Base-by-base conservation (phyloP, 2,797 vertebrate species). In the Tragopan temminckii region DNA sequence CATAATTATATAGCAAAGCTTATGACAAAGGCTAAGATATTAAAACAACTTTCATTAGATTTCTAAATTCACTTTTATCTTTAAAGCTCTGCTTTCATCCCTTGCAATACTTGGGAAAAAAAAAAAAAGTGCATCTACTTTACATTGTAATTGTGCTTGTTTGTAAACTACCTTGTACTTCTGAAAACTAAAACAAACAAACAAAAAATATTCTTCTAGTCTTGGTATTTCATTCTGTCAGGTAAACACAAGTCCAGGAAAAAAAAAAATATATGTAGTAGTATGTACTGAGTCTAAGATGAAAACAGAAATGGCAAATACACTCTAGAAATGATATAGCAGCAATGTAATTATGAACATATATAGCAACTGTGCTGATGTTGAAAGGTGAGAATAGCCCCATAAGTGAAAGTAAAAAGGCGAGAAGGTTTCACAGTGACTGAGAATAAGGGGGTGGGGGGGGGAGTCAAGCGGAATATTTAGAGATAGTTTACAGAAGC, bases 31-130 rank as follows among this genome's bases (percentile, higher is more conserved):
- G 23, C 53, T 75, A 61, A 70, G 45, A 72, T 59, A 92, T 53
- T 77, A 77, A 89, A 94, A 53, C 0, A 8, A 67, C 5, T 93
- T 90, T 62, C 53, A 85, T 80, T 89, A 59, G 53, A 71, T 85
- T 94, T 90, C 48, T 94, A 93, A 85, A 85, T 85, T 95, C 24
- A 46, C 45, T 92, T 93, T 90, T 88, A 72, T 93, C 67, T 90
- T 91, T 80, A 61, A 77, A 87, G 27, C 31, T 85, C 58, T 88
- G 5, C 18, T 93, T 94, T 95, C 23, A 58, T 80, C 61, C 71
- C 33, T 48, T 86, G 58, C 48, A 64, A 84, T 79, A 67, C 35
- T 40, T 81, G 11, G 6, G 15, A 11, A 2, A 1, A 0, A 14
- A 46, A 33, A 50, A 36, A 13, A 64, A 67, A 61, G 29, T 23